Conservation (phyloP, 2,888 invertebrate species). For the Philaethria dido region DNA sequence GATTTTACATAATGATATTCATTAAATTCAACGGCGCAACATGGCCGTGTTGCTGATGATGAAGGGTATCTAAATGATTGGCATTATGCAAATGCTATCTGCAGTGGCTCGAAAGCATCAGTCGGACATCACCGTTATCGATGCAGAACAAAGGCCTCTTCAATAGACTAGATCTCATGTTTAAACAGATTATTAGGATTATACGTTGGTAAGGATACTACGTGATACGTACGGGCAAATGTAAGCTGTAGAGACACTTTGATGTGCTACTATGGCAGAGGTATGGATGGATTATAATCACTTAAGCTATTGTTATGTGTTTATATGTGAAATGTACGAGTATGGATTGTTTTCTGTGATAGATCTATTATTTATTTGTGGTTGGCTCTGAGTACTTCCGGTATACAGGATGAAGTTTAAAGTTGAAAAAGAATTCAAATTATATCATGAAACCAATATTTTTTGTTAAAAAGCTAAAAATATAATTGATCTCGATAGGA, state of each 20-base stretch:
- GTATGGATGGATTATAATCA: too few species aligned
- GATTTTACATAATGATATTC: slow-evolving; percentile 31
- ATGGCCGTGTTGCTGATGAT: slow-evolving; percentile 73
- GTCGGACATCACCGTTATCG: slow-evolving; percentile 55
- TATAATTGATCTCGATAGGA: too few species aligned
- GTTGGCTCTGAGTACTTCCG: too few species aligned
- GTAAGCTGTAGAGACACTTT: background rate
- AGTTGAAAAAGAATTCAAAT: too few species aligned
- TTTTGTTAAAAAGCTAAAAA: too few species aligned
- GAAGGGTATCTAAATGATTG: slow-evolving; percentile 67
- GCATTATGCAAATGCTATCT: slow-evolving; percentile 79
- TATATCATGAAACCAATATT: too few species aligned
- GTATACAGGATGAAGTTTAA: too few species aligned
- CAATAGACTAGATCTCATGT: slow-evolving; percentile 37
- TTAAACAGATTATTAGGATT: slow-evolving; percentile 38
- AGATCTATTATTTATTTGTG: too few species aligned
- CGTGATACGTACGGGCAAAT: background rate
- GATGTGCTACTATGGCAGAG: background rate
- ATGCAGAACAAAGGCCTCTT: slow-evolving; percentile 51
- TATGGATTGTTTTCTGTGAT: too few species aligned
- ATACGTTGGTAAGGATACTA: slow-evolving; percentile 12
- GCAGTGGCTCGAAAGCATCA: slow-evolving; percentile 62
- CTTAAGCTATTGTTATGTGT: too few species aligned
- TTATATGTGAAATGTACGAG: too few species aligned
- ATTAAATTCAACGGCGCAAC: slow-evolving; percentile 61